Percentiles rank a stretch among this genome's conserved stretches.
Conservation (phyloP, 2,113 vertebrate species). For the Hippocampus comes region DNA sequence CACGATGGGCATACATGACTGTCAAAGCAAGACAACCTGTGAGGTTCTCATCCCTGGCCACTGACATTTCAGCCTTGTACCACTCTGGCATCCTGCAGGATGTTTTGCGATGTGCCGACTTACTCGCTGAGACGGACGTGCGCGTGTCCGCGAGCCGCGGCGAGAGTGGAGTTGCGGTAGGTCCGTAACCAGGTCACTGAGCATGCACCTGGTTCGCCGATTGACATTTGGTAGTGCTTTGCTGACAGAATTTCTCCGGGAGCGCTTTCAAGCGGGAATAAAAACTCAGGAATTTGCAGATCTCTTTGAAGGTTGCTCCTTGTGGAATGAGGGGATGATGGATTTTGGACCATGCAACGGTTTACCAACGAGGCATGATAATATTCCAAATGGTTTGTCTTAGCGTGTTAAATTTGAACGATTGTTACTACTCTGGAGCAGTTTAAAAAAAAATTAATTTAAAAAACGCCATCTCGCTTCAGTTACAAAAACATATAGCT, state of each 20-base stretch:
- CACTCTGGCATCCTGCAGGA: constrained; percentile 47
- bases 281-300: background rate
- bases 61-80: constrained; percentile 56
- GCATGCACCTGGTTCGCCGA: constrained; percentile 52
- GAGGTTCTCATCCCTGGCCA: constrained; percentile 14
- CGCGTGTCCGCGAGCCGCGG: constrained; percentile 41
- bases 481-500: too few relatives aligned
- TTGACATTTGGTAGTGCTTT: constrained; percentile 51
- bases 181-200: constrained; percentile 64
- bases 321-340: background rate
- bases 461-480: too few relatives aligned
- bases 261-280: background rate
- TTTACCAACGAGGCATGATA: too few relatives aligned
- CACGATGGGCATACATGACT: constrained; percentile 44
- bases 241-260: constrained; percentile 8
- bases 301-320: background rate
- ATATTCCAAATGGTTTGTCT: too few relatives aligned
- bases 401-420: background rate
- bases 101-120: constrained; percentile 40
- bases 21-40: constrained; percentile 24
- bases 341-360: background rate
- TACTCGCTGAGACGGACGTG: constrained; percentile 41
- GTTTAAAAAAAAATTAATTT: too few relatives aligned
- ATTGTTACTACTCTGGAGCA: background rate
- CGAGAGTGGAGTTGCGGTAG: constrained; percentile 49